Evolutionary conservation across 2,888 invertebrate genomes (phyloP).

Genomic region (Scaptomyza tumidula): DNA sequence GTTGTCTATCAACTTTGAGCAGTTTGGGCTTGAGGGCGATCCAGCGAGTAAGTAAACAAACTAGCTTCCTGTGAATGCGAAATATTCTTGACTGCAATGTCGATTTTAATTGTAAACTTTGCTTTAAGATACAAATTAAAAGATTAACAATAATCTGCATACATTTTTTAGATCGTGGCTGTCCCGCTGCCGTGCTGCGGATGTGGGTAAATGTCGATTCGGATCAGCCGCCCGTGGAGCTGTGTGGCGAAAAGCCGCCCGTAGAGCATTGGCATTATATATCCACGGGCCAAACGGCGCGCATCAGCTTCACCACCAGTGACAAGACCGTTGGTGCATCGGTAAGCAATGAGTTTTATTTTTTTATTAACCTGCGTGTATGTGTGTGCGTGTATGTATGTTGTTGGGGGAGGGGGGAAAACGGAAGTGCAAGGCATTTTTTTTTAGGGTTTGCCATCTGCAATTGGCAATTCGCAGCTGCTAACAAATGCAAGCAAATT

Average conservation of each 20-base stretch:
- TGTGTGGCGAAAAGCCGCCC: conserved; percentile 93
- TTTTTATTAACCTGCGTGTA: not conserved
- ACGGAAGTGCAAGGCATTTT: conserved; percentile 1
- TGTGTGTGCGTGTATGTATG: not conserved
- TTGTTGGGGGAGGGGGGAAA: not conserved
- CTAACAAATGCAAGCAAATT: not conserved
- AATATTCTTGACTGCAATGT: no score
- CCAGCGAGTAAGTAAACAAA: conserved; percentile 88
- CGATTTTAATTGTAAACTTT: not conserved
- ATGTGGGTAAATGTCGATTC: conserved; percentile 91
- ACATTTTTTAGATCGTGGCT: conserved; percentile 90
- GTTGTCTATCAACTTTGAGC: conserved; percentile 95
- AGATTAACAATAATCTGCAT: not conserved
- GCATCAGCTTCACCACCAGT: conserved; percentile 97
- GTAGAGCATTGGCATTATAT: conserved; percentile 92
- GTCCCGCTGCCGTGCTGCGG: conserved; percentile 95
- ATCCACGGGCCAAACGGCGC: conserved; percentile 93
- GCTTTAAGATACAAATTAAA: not conserved
- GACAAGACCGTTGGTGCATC: conserved; percentile 96
- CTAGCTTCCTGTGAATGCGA: no score
- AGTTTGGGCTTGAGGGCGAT: conserved; percentile 97
- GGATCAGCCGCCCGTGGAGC: conserved; percentile 92
- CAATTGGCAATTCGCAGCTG: not conserved
- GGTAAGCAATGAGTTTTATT: conserved; percentile 65
- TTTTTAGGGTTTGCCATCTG: not conserved